Conservation (phyloP, 2,888 invertebrate genomes). For the Cremastinae sp. region DNA sequence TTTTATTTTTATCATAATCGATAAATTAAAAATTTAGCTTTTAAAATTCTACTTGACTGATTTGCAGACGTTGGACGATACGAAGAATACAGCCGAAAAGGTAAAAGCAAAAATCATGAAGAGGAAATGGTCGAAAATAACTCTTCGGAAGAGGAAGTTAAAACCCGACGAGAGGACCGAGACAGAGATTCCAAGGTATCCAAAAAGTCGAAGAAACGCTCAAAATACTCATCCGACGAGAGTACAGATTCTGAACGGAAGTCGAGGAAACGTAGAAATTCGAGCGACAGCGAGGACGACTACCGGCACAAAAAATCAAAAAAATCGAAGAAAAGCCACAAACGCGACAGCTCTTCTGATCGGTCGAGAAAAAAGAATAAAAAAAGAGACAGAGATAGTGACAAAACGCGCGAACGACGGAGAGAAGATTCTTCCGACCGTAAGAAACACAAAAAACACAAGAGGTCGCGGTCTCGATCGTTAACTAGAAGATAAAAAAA, state of each 20-base stretch:
- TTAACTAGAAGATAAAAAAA: constrained; percentile 65
- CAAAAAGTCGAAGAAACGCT: constrained; percentile 66
- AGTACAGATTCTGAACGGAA: constrained; percentile 64
- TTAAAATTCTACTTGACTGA: constrained; percentile 72
- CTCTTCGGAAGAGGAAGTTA: constrained; percentile 67
- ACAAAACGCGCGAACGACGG: constrained; percentile 82
- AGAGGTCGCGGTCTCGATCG: constrained; percentile 63
- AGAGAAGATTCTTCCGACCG: constrained; percentile 81
- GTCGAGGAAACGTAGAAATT: constrained; percentile 65
- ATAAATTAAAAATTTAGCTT: constrained; percentile 67
- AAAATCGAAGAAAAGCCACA: constrained; percentile 78
- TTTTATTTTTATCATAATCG: constrained; percentile 37
- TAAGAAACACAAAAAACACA: constrained; percentile 79
- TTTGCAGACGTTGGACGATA: constrained; percentile 86
- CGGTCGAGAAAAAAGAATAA: constrained; percentile 81
- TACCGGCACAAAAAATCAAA: constrained; percentile 73
- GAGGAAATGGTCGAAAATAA: constrained; percentile 38
- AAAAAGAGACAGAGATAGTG: constrained; percentile 83
- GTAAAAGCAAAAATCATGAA: constrained; percentile 50
- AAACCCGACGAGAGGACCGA: constrained; percentile 61
- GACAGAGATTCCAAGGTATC: constrained; percentile 55
- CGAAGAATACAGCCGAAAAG: constrained; percentile 85
- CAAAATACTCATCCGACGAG: constrained; percentile 64
- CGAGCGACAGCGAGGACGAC: constrained; percentile 67
- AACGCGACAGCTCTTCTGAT: constrained; percentile 78